Base-by-base conservation (phyloP, 2,888 invertebrate species). In the Nomada lathburiana region DNA sequence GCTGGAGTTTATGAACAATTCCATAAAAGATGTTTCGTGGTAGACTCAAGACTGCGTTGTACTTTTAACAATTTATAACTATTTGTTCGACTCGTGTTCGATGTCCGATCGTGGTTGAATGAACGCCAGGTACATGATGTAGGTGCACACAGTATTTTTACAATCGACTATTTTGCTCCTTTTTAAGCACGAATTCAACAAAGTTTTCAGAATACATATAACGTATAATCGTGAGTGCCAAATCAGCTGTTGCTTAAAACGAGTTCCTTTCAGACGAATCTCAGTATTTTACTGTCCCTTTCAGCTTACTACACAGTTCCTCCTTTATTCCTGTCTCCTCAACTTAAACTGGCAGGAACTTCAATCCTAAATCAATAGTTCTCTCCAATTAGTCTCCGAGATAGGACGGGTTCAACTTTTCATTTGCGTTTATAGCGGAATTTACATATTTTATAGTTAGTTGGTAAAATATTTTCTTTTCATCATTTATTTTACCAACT, bases 101-200 rank as follows among this genome's bases (percentile, higher is more conserved):
- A 60, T 71, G 23, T 64, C 44, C 50, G 57, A 29, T 26, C 55
- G 64, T 64, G 73, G 71, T 74, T 80, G 83, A 87, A 82, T 82
- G 53, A 67, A 36, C 67, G 82, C 86, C 82, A 82, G 67, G 62
- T 71, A 64, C 73, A 36, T 36, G 7, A 36, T 36, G 7, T 47
- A 60, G 47, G 70, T 9, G 57, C 62, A n/a, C 26, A 60, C 29
- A 57, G 62, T 87, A 87, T 87, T 87, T 85, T 85, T 87, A 86
- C 77, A 77, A 63, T 65, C 60, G 59, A 18, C 29, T 50, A 13
- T 26, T 73, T 67, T 74, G 53, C 67, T 50, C 47, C 71, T 69
- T 81, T 75, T 75, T 29, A 75, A 72, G 72, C 69, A 55, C 65
- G 26, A 57, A 77, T 47, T 73, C 53, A 23, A 68, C 71, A 29